Evolutionary conservation across 2,888 invertebrate species (phyloP).

Genomic region (Crossocerus cetratus): DNA sequence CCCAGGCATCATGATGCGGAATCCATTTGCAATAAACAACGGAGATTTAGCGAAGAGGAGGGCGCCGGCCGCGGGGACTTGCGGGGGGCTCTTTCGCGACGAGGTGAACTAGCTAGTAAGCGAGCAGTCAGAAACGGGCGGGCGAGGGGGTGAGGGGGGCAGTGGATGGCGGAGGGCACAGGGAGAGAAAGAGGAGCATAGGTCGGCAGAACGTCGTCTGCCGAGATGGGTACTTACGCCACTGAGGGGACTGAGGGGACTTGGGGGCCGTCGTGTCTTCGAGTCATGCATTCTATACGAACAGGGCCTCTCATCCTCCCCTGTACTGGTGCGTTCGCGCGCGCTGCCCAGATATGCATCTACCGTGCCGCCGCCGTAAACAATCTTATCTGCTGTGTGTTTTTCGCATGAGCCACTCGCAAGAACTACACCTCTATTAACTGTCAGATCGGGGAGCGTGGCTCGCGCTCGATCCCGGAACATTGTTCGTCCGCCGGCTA

Average conservation of each 20-base stretch:
- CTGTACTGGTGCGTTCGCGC: not conserved
- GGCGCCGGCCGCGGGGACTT: constrained; percentile 32
- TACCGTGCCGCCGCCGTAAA: not conserved
- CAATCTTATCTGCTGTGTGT: constrained; percentile 1
- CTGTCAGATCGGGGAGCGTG: too few species aligned
- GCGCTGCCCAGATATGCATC: not conserved
- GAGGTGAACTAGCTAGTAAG: constrained; percentile 9
- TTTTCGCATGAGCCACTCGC: not conserved
- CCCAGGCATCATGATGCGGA: constrained; percentile 73
- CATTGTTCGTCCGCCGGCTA: too few species aligned
- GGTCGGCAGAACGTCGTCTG: constrained; percentile 64
- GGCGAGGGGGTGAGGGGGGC: constrained; percentile 29
- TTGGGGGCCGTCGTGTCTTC: constrained; percentile 70
- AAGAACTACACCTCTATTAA: too few species aligned
- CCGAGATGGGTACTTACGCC: constrained; percentile 70
- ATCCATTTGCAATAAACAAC: constrained; percentile 78
- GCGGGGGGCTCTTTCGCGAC: not conserved
- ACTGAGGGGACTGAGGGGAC: constrained; percentile 72
- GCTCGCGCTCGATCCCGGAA: too few species aligned
- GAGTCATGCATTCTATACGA: constrained; percentile 76
- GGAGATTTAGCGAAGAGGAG: constrained; percentile 68
- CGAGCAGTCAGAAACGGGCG: not conserved
- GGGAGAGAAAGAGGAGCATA: constrained; percentile 35
- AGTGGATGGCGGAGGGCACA: constrained; percentile 8
- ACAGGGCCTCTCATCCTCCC: constrained; percentile 65